Conservation (phyloP, 1,140 invertebrate species). For the Hyles vespertilio region DNA sequence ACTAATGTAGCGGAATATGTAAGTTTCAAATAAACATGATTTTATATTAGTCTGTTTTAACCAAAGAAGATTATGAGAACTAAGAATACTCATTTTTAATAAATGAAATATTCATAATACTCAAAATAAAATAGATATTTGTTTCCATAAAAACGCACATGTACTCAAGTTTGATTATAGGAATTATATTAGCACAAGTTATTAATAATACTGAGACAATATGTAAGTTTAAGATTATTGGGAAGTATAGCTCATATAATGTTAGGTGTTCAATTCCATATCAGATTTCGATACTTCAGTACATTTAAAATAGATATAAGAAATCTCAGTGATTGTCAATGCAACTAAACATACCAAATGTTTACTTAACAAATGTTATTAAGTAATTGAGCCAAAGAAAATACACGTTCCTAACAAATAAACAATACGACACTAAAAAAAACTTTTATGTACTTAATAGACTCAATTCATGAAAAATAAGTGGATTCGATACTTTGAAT, state of each 20-base stretch:
- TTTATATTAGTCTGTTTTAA: constrained; percentile 1
- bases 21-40: background rate
- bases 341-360: background rate
- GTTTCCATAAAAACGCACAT: constrained; percentile 8
- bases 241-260: constrained; percentile 5
- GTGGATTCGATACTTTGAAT: no score
- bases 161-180: constrained; percentile 12
- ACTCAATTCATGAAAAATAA: no score
- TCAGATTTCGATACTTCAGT: constrained; percentile 18
- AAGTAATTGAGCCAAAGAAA: no score
- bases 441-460: no score
- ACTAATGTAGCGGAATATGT: constrained; percentile 23
- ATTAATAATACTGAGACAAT: constrained; percentile 51
- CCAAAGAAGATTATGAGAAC: constrained; percentile 16
- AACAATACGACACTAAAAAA: no score
- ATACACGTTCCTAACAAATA: no score
- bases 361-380: no score
- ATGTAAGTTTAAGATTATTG: constrained; percentile 37
- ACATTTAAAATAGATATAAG: constrained; percentile 7
- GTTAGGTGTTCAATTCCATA: constrained; percentile 41
- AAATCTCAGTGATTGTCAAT: constrained; percentile 4
- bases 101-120: constrained; percentile 4
- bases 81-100: constrained; percentile 1
- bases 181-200: constrained; percentile 7
- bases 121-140: constrained; percentile 6